Evolutionary conservation across 2,797 vertebrate species (phyloP), one percentile per base, ranked within the genome.

Genomic region (Darevskia mixta): DNA sequence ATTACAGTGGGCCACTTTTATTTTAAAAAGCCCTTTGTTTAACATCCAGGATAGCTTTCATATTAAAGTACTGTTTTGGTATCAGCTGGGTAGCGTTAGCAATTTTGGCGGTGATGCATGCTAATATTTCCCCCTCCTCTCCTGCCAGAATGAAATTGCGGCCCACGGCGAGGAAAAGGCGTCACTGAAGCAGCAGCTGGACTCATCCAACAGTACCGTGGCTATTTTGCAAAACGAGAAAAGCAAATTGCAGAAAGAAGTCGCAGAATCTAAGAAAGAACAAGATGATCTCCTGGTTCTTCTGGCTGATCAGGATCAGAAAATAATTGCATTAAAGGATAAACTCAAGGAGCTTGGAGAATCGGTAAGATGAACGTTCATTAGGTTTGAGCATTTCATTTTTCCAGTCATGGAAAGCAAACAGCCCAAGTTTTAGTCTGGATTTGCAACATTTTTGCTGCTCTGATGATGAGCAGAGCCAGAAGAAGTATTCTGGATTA

Each of bases 221-320:
- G 98, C 98, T 43, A 98, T 99, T 94, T 94, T 99, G 93, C 98
- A 98, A 96, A 97, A 97, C 0, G 98, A 99, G 95, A 99, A 98
- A 55, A 94, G 92, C 3, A 98, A 98, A 89, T 96, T 99, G 38
- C 97, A 98, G 82, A 95, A 97, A n/a, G 98, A 99, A 64, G 96
- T 99, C 38, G 95, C 97, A 1, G 98, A 99, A 88, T 98, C 98
- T 10, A 99, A 98, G 95, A 99, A 99, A 93, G 99, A 99, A 86
- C 99, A 99, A 93, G 99, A 99, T 41, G 99, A 99, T 94, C 98
- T 99, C 32, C 96, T 99, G 82, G 98, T 99, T 96, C 98, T 99
- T 88, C 95, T 99, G 85, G 99, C 99, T 2, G 99, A 99, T 96
- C 99, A 99, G 95, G 99, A 99, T 96, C 98, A 99, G 97, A 99